These are phyloP conservation scores for Brachyalestes nurse DNA, from an alignment of 2,797 vertebrate genomes.

Conservation along the genomic window DNA sequence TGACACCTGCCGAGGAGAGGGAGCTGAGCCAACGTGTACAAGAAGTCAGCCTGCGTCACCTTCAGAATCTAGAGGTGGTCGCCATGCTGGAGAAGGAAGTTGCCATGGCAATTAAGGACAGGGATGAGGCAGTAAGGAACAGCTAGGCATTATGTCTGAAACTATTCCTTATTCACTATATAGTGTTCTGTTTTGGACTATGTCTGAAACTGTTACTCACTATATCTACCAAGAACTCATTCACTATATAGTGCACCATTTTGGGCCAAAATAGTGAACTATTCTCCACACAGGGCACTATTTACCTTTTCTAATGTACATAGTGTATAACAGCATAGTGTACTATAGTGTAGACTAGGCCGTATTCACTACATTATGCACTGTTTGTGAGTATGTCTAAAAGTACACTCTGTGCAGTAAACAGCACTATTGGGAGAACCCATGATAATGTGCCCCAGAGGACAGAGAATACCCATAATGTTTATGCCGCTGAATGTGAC, in stretches of 20 bases:
- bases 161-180: not conserved
- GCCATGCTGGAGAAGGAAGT: slow-evolving; percentile 64
- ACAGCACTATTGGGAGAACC: not conserved
- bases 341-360: not conserved
- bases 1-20: too few species aligned
- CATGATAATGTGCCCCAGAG: too few species aligned
- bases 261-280: too few species aligned
- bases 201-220: not conserved
- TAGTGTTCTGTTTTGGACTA: not conserved
- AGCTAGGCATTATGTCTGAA: not conserved
- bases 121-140: slow-evolving; percentile 73
- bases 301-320: too few species aligned
- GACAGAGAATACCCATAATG: too few species aligned
- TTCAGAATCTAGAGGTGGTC: slow-evolving; percentile 48
- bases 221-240: too few species aligned
- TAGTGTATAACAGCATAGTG: too few species aligned
- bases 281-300: too few species aligned
- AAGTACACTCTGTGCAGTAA: not conserved
- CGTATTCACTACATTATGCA: not conserved
- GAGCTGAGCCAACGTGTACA: too few species aligned
- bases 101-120: slow-evolving; percentile 49
- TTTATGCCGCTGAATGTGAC: too few species aligned
- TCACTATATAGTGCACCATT: too few species aligned
- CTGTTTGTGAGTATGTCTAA: not conserved
- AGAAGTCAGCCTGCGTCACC: too few species aligned